These are phyloP conservation scores for Phodopus roborovskii DNA, from an alignment of 2,113 vertebrate species.

Conservation along the genomic window DNA sequence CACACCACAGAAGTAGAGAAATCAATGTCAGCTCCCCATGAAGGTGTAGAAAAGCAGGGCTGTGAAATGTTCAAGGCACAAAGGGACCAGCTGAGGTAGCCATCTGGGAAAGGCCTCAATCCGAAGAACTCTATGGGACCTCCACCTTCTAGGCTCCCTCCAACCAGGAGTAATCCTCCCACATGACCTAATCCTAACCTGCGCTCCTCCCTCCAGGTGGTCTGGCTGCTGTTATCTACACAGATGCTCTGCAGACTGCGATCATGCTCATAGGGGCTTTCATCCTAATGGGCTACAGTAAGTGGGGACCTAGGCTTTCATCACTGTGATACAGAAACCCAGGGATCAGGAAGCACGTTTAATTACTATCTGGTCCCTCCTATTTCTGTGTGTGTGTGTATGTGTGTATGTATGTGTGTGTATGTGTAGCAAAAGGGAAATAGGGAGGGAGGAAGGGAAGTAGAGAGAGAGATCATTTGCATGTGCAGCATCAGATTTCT, in stretches of 20 bases:
- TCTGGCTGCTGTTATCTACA: slow-evolving; percentile 98
- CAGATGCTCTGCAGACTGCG: slow-evolving; percentile 93
- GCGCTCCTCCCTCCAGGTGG: slow-evolving; percentile 87
- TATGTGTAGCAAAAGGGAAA: no score
- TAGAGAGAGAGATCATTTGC: neutral
- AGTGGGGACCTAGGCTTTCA: slow-evolving; percentile 77
- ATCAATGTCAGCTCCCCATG: neutral
- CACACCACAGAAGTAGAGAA: neutral
- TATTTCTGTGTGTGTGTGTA: no score
- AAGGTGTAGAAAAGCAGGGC: neutral
- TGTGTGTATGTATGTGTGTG: no score
- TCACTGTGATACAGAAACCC: neutral
- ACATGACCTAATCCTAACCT: neutral
- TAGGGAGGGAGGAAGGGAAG: no score
- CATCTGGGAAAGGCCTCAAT: neutral
- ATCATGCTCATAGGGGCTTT: slow-evolving; percentile 95
- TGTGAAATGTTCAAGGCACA: rapidly evolving
- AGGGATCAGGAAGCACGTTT: neutral
- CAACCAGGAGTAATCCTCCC: neutral
- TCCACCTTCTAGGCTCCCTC: neutral
- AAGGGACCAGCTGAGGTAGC: neutral
- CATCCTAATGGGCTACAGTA: slow-evolving; percentile 93
- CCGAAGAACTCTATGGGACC: neutral
- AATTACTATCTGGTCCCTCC: neutral
- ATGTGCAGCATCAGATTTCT: neutral